Conservation (phyloP, 2,888 invertebrate species). For the Pandemis heparana region DNA sequence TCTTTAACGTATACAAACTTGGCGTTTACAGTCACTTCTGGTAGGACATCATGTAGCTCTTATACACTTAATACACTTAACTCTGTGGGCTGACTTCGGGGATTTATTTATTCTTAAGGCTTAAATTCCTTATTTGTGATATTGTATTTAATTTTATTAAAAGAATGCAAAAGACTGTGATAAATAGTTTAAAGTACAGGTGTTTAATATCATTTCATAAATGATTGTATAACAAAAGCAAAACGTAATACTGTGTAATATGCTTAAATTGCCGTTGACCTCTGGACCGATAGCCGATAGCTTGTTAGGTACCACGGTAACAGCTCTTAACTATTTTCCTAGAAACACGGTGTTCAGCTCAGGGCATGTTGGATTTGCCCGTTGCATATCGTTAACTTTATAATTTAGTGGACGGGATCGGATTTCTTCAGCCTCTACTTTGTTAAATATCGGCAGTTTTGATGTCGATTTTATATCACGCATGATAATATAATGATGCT, state of each 20-base stretch:
- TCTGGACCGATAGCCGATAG: constrained; percentile 40
- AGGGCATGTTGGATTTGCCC: constrained; percentile 38
- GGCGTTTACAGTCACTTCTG: too few species aligned
- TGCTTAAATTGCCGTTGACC: constrained; percentile 39
- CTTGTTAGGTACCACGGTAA: constrained; percentile 39
- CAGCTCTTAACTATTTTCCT: constrained; percentile 41
- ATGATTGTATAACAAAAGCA: constrained; percentile 31
- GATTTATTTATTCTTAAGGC: too few species aligned
- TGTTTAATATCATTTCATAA: constrained; percentile 19
- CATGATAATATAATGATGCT: too few species aligned
- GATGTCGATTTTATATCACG: not conserved
- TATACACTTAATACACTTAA: too few species aligned
- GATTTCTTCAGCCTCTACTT: constrained; percentile 23
- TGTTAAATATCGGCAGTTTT: not conserved
- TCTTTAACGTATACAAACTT: too few species aligned
- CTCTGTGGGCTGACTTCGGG: too few species aligned
- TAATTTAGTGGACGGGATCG: constrained; percentile 34
- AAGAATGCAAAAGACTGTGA: not conserved
- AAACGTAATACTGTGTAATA: constrained; percentile 38
- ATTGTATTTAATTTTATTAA: not conserved
- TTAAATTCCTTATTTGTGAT: too few species aligned
- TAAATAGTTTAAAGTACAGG: not conserved
- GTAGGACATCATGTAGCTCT: too few species aligned
- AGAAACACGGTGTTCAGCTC: constrained; percentile 31
- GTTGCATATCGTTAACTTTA: constrained; percentile 41